A percentile compares a stretch with the other conserved stretches of the same genome.
phyloP scores from a whole-genome alignment of 2,888 invertebrate genomes.

The Teleogryllus oceanicus region DNA sequence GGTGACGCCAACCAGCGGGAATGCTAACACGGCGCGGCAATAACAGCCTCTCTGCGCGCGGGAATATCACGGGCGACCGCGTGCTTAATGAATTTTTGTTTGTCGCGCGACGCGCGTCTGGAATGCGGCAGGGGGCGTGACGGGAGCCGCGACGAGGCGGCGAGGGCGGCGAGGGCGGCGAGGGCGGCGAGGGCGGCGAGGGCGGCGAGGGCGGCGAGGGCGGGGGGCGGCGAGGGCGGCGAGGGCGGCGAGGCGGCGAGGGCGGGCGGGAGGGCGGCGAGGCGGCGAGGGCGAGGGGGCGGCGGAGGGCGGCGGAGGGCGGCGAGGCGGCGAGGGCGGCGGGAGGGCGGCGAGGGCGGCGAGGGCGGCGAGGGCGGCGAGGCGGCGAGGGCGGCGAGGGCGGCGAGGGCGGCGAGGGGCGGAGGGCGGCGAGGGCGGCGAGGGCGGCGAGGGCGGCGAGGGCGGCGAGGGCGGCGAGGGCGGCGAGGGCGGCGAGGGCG shows the following conservation, averaged over 20 bases:
- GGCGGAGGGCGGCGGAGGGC: neutral
- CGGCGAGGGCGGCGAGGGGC: too few relatives aligned
- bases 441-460: too few relatives aligned
- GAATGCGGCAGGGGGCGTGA: neutral
- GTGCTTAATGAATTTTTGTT: neutral
- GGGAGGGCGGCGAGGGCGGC: neutral
- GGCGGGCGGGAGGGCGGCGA: neutral
- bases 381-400: too few relatives aligned
- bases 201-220: neutral
- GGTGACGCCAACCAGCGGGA: too few relatives aligned
- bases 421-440: too few relatives aligned
- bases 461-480: too few relatives aligned
- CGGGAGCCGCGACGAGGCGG: neutral
- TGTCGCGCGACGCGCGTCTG: neutral
- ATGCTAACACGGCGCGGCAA: too few relatives aligned
- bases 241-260: too few relatives aligned
- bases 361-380: too few relatives aligned
- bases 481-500: too few relatives aligned
- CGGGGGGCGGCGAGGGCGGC: too few relatives aligned
- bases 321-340: neutral
- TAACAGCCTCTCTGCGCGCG: neutral
- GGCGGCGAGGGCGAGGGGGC: neutral
- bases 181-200: neutral
- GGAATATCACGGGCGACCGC: neutral
- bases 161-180: neutral